phyloP scores from a whole-genome alignment of 2,888 invertebrate genomes.

The Oxytorus armatus region DNA sequence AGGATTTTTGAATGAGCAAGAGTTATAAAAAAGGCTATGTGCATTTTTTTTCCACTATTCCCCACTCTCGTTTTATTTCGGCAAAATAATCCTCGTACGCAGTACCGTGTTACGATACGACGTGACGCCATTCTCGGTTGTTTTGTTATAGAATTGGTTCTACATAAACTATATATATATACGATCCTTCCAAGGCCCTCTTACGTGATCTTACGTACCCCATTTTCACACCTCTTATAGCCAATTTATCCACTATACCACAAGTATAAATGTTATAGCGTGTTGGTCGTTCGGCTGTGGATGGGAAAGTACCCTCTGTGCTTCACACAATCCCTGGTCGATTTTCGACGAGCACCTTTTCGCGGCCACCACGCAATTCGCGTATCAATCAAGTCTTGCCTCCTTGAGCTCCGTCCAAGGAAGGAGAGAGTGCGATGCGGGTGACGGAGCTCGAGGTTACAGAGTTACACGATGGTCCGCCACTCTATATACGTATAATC shows the following conservation, averaged over 20 bases:
- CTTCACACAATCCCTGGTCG: constrained; percentile 39
- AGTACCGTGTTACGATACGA: constrained; percentile 52
- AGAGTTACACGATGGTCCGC: neutral
- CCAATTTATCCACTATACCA: constrained; percentile 4
- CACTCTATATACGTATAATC: neutral
- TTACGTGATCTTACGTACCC: constrained; percentile 31
- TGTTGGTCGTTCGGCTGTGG: neutral
- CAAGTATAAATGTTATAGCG: constrained; percentile 20
- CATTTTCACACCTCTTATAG: constrained; percentile 38
- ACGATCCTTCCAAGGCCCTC: neutral
- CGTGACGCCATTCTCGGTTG: neutral
- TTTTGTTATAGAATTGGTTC: neutral
- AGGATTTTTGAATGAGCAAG: too few species aligned
- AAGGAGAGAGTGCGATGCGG: constrained; percentile 9
- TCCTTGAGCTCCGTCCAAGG: constrained; percentile 17
- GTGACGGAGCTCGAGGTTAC: neutral
- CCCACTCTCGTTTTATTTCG: too few species aligned
- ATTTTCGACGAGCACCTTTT: constrained; percentile 73
- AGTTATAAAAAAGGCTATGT: too few species aligned
- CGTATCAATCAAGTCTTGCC: constrained; percentile 79
- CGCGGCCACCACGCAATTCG: constrained; percentile 78
- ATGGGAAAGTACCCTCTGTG: constrained; percentile 6
- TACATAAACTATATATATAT: too few species aligned
- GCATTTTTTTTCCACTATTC: too few species aligned
- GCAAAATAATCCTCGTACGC: constrained; percentile 45